Evolutionary conservation across 2,888 invertebrate genomes (phyloP).

Genomic region (Embidobia sp.): DNA sequence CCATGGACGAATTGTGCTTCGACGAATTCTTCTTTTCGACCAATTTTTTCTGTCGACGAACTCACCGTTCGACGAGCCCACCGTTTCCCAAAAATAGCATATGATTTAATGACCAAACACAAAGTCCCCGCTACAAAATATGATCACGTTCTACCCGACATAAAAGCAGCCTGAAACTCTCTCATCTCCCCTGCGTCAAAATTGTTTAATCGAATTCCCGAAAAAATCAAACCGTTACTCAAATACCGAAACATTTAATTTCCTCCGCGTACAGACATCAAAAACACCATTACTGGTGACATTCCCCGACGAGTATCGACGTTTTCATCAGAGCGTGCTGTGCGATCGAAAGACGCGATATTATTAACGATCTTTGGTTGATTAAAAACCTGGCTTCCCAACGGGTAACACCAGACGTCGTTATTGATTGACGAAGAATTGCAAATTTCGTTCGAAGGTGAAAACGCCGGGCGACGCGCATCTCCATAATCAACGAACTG

Average conservation of each 20-base stretch:
- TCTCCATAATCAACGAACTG: slow-evolving; percentile 39
- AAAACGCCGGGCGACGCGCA: slow-evolving; percentile 3
- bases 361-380: too few relatives aligned
- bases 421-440: slow-evolving; percentile 21
- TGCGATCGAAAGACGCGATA: background rate
- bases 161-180: too few relatives aligned
- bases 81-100: too few relatives aligned
- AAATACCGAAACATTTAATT: background rate
- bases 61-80: too few relatives aligned
- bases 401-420: background rate
- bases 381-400: background rate
- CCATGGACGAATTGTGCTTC: too few relatives aligned
- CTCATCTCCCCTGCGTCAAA: background rate
- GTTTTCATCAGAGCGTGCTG: background rate
- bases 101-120: too few relatives aligned
- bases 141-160: too few relatives aligned
- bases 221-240: background rate
- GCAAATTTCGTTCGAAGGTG: slow-evolving; percentile 3
- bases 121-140: too few relatives aligned
- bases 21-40: too few relatives aligned
- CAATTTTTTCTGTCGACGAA: too few relatives aligned
- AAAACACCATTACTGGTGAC: background rate
- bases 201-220: background rate
- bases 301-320: background rate
- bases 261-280: background rate